These are phyloP conservation scores for Haemorhous mexicanus DNA, from an alignment of 2,113 vertebrate species.

Conservation along the genomic window DNA sequence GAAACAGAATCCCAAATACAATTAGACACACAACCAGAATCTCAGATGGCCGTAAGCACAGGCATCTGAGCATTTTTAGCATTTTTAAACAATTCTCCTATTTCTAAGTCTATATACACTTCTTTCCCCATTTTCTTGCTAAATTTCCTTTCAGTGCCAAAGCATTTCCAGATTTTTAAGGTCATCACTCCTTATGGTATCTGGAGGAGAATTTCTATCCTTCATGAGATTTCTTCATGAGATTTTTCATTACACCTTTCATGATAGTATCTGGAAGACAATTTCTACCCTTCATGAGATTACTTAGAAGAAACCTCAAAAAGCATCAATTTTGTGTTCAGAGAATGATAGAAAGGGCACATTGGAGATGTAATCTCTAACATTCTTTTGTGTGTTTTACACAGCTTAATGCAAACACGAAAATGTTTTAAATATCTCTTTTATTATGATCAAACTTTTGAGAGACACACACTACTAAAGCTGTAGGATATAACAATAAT, in stretches of 20 bases:
- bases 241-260: neutral
- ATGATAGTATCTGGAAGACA: neutral
- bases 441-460: neutral
- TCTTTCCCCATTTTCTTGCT: neutral
- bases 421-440: neutral
- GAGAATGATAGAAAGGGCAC: neutral
- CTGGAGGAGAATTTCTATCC: neutral
- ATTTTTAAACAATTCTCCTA: neutral
- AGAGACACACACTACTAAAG: neutral
- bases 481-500: neutral
- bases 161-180: neutral
- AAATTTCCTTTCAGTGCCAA: neutral
- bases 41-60: neutral
- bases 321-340: neutral
- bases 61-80: too few species aligned
- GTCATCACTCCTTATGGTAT: neutral
- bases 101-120: neutral
- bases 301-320: neutral
- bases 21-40: neutral
- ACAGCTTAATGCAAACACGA: neutral
- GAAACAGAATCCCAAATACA: neutral
- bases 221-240: neutral
- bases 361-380: neutral
- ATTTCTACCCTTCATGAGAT: neutral
- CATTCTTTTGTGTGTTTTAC: neutral